Evolutionary conservation across 2,113 vertebrate species (phyloP).

Genomic region (Pelusios castaneus): DNA sequence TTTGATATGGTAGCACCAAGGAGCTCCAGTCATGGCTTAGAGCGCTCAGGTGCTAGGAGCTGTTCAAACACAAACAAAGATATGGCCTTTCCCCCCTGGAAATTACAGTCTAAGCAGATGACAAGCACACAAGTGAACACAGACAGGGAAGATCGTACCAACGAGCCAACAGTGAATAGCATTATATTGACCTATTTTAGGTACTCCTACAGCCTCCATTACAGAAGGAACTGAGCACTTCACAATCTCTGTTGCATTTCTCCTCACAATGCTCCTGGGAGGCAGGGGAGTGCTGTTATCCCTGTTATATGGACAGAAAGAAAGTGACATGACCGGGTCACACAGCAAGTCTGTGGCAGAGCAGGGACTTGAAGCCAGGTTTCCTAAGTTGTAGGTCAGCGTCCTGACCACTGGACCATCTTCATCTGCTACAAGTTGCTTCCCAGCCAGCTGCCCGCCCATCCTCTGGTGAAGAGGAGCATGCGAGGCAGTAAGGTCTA

Average conservation of each 20-base stretch:
- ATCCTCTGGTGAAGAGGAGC: no score
- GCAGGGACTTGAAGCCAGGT: background rate
- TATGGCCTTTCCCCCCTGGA: no score
- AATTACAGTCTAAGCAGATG: no score
- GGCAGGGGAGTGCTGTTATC: background rate
- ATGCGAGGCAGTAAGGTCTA: no score
- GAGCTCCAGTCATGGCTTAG: background rate
- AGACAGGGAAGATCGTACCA: no score
- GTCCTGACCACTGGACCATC: background rate
- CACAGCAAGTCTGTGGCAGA: background rate
- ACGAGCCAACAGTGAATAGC: no score
- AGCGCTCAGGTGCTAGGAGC: background rate
- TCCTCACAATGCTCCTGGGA: background rate
- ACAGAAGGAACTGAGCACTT: background rate
- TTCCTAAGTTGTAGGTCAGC: background rate
- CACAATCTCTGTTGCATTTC: background rate
- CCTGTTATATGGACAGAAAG: background rate
- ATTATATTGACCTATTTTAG: no score
- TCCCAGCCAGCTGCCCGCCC: no score
- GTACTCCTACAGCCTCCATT: background rate
- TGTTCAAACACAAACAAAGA: no score
- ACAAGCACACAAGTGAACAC: no score
- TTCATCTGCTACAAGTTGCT: background rate
- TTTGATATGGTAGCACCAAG: no score
- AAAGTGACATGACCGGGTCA: background rate